phyloP scores from a whole-genome alignment of 2,888 invertebrate species.

The Digitonthophagus gazella region DNA sequence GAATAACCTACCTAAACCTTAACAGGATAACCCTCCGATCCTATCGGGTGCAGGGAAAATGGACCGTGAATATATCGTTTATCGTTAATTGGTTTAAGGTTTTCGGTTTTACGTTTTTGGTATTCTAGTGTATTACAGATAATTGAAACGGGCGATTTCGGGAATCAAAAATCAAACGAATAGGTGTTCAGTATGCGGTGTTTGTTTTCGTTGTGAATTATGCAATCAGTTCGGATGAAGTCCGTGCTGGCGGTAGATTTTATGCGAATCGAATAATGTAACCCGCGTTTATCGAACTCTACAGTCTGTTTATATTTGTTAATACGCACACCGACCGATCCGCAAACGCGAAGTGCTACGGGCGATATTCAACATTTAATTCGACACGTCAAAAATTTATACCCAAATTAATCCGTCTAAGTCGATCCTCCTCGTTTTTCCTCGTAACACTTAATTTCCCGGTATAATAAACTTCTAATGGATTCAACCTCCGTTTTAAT shows the following conservation, averaged over 20 bases:
- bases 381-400: neutral
- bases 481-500: neutral
- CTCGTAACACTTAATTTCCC: neutral
- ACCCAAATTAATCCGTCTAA: conserved; percentile 10
- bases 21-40: too few species aligned
- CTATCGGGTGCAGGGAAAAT: too few species aligned
- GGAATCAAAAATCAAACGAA: neutral
- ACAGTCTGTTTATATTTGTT: neutral
- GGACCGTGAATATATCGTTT: neutral
- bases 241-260: neutral
- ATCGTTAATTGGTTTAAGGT: neutral
- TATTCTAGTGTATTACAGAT: neutral
- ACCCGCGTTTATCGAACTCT: neutral
- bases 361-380: conserved; percentile 11
- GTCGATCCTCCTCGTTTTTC: neutral
- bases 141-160: neutral
- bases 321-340: neutral
- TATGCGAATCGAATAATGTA: neutral
- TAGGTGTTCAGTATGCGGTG: neutral
- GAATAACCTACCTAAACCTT: neutral
- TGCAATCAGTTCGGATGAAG: neutral
- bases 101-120: neutral
- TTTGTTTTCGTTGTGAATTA: neutral
- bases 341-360: neutral
- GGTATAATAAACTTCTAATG: neutral